Percentiles rank a stretch among this genome's conserved stretches.
Evolutionary conservation across 2,888 invertebrate genomes (phyloP).

Genomic region (Hemithea aestivaria): DNA sequence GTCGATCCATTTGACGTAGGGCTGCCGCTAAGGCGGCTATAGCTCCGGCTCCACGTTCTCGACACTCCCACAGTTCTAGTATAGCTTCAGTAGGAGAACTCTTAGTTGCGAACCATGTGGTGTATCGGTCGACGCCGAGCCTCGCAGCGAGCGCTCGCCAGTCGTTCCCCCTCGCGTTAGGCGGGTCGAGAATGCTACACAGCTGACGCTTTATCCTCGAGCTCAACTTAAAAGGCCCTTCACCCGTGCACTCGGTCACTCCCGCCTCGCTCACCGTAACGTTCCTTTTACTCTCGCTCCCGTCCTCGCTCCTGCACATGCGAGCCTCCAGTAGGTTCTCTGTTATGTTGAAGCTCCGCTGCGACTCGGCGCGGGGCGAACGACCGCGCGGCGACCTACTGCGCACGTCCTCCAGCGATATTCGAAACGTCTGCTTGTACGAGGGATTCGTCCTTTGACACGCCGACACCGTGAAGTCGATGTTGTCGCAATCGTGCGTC

Average conservation of each 20-base stretch:
- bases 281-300: constrained; percentile 71
- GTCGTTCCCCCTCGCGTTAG: constrained; percentile 94
- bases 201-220: constrained; percentile 77
- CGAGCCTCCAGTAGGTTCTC: constrained; percentile 70
- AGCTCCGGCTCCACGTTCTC: constrained; percentile 90
- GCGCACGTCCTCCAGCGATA: constrained; percentile 67
- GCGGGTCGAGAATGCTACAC: constrained; percentile 89
- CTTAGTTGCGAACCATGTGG: constrained; percentile 98
- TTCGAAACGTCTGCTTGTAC: constrained; percentile 72
- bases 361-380: constrained; percentile 69
- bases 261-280: constrained; percentile 81
- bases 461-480: constrained; percentile 68
- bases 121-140: constrained; percentile 95
- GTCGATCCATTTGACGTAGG: constrained; percentile 65
- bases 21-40: constrained; percentile 84
- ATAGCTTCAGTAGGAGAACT: constrained; percentile 98
- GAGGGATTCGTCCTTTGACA: constrained; percentile 73
- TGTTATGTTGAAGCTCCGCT: constrained; percentile 71
- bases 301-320: constrained; percentile 70
- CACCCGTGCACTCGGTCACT: constrained; percentile 79
- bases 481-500: constrained; percentile 77
- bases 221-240: constrained; percentile 80
- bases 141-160: constrained; percentile 98
- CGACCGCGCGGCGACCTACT: constrained; percentile 69
- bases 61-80: constrained; percentile 96